These are phyloP conservation scores for Natrix natrix DNA, from an alignment of 2,797 vertebrate genomes.

Conservation along the genomic window DNA sequence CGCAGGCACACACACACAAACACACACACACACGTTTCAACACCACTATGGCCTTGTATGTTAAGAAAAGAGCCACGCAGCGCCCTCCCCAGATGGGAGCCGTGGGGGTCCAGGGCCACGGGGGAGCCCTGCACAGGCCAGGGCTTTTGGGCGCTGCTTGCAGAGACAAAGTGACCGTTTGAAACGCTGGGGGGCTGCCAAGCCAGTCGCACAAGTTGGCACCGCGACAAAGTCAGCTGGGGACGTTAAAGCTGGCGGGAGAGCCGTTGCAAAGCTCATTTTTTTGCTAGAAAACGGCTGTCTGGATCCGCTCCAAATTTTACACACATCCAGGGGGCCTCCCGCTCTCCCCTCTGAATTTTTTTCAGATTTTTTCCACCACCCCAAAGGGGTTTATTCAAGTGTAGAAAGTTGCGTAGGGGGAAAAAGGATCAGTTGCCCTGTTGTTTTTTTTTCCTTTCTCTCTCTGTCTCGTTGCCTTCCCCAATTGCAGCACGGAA, in stretches of 20 bases:
- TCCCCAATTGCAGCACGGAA: slow-evolving; percentile 15
- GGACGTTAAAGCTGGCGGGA: slow-evolving; percentile 67
- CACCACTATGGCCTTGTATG: background rate
- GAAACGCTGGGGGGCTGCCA: background rate
- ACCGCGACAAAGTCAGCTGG: slow-evolving; percentile 52
- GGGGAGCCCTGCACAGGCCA: background rate
- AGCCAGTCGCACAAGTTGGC: slow-evolving; percentile 12
- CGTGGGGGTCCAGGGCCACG: background rate
- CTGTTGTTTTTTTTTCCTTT: slow-evolving; percentile 62
- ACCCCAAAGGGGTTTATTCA: slow-evolving; percentile 74
- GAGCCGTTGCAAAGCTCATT: slow-evolving; percentile 64
- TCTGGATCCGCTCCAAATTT: slow-evolving; percentile 59
- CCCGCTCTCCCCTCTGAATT: slow-evolving; percentile 55
- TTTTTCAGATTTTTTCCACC: slow-evolving; percentile 76
- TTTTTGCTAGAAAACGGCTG: slow-evolving; percentile 67
- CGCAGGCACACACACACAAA: background rate
- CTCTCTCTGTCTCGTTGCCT: slow-evolving; percentile 1
- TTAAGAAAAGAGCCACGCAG: background rate
- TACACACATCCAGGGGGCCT: slow-evolving; percentile 55
- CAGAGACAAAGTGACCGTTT: background rate
- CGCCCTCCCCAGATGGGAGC: background rate
- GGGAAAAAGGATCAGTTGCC: slow-evolving; percentile 79
- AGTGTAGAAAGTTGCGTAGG: slow-evolving; percentile 81
- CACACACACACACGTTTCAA: background rate
- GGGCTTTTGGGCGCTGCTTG: rapidly evolving